Conservation (phyloP, 2,113 vertebrate species). For the Willisornis vidua region DNA sequence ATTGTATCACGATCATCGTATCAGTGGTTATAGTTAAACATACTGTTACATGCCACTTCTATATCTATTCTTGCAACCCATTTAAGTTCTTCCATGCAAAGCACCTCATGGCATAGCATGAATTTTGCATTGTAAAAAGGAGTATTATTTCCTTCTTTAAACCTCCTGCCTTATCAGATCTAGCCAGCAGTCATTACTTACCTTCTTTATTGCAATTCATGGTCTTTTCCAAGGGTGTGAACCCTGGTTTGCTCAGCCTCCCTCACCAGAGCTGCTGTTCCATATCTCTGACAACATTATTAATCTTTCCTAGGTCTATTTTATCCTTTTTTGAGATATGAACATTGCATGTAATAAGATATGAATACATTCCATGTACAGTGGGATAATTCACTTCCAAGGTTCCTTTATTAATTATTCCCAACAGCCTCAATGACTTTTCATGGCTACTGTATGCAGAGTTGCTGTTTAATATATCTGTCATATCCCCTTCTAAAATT, state of each 20-base stretch:
- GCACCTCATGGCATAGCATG: not conserved
- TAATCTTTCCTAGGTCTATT: not conserved
- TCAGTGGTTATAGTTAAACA: not conserved
- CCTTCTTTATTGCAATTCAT: not conserved
- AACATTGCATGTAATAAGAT: not conserved
- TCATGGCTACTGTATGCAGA: not conserved
- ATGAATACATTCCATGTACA: fast-evolving
- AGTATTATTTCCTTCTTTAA: not conserved
- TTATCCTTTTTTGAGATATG: not conserved
- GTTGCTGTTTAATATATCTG: not conserved
- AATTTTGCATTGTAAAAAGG: not conserved
- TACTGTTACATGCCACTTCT: not conserved
- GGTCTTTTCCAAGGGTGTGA: not conserved
- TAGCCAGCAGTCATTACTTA: not conserved
- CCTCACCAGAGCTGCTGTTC: not conserved
- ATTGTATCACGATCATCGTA: not conserved
- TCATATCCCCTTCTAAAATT: not conserved
- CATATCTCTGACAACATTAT: not conserved
- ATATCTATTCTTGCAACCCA: not conserved
- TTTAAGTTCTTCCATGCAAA: not conserved
- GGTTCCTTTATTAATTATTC: not conserved
- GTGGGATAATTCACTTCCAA: not conserved
- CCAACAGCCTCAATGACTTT: not conserved
- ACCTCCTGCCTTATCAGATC: not conserved
- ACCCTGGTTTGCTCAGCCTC: not conserved